Base-by-base conservation (phyloP, 2,888 invertebrate genomes). In the Watsonalla binaria region DNA sequence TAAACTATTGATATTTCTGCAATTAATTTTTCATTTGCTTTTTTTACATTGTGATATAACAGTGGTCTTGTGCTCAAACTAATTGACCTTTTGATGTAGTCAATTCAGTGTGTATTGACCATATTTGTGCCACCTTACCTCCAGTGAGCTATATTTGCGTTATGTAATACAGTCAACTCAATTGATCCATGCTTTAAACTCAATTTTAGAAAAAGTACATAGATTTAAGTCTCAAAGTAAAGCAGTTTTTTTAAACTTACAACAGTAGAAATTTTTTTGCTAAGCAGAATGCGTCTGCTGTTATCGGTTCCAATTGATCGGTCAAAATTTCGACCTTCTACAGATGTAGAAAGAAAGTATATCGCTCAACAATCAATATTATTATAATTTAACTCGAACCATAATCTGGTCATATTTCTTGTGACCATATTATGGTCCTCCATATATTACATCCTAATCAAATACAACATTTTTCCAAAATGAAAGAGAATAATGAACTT, bases 131-230 rank as follows among this genome's bases (percentile, higher is more conserved):
- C 42, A 55, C 55, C 51, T 60, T 52, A 58, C 33, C 62, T 61
- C 53, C 60, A 64, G 57, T 64, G 49, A 57, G 59, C 47, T 62
- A 66, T 58, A 54, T 61, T 67, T 63, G 54, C 62, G 58, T 56
- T 54, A 58, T 37, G 54, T 63, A 65, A 62, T 56, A 53, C 54
- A 63, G 60, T 48, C 63, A 70, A 60, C 70, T 74, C 74, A 70
- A 75, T 59, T 74, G 76, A 69, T 71, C 60, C 56, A 1, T 37
- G 11, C 42, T 42, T 42, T 11, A 11, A 11, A 42, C 6, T 5
- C 5, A 24, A 24, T 24, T 24, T 24, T 24, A 24, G 24, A 24
- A 24, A 24, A 24, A 24, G 4, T 2, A 24, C 4, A 24, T 24
- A 24, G 2, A 1, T 24, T 1, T 24, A 24, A 24, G n/a, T n/a